phyloP scores from a whole-genome alignment of 2,797 vertebrate genomes.

The Morelia viridis region DNA sequence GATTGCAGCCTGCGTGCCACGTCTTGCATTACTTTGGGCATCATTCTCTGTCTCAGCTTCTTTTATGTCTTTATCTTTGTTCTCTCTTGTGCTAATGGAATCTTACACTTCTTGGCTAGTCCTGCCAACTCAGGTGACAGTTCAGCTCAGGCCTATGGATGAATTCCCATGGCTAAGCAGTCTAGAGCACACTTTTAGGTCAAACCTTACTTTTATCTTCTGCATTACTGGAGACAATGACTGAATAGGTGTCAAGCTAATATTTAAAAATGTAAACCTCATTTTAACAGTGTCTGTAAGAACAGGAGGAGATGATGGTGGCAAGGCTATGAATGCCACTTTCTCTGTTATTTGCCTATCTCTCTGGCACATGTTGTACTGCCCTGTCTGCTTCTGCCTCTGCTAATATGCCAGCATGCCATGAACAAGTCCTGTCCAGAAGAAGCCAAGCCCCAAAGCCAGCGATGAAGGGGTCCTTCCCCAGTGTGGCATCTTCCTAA shows the following conservation, averaged over 20 bases:
- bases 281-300: background rate
- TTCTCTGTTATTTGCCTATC: background rate
- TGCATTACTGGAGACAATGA: background rate
- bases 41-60: background rate
- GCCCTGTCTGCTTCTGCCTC: background rate
- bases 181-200: background rate
- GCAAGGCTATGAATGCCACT: background rate
- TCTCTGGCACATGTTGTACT: background rate
- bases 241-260: background rate
- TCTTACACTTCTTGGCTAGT: background rate
- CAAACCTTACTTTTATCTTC: background rate
- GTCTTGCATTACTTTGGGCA: background rate
- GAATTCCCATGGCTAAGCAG: background rate
- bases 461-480: background rate
- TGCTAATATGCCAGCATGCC: background rate
- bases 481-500: background rate
- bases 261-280: background rate
- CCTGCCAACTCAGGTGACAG: background rate
- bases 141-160: background rate
- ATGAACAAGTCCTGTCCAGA: background rate
- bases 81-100: background rate
- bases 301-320: background rate
- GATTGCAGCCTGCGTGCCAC: background rate
- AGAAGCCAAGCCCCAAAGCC: background rate
- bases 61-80: background rate